Evolutionary conservation across 2,113 vertebrate genomes (phyloP), one percentile per base, ranked within the genome.

Genomic region (Arothron firmamentum): DNA sequence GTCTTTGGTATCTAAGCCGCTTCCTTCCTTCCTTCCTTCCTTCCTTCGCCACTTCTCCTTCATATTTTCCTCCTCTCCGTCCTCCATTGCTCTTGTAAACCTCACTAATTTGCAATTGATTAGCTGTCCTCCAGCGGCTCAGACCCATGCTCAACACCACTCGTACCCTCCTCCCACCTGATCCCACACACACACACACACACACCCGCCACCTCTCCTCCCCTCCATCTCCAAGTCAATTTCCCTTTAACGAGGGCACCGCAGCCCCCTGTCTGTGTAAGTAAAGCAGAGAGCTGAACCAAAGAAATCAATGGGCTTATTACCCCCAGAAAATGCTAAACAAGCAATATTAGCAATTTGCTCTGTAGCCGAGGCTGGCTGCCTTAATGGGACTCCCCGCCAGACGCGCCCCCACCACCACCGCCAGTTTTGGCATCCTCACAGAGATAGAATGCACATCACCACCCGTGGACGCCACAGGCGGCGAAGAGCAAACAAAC

Each of bases 321-420:
- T 96, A 94, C 94, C 94, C 93, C 92, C 90, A 93, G 93, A 97
- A 97, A 96, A 96, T 94, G 94, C 94, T 97, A 95, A 96, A 96
- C 94, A 95, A 97, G 94, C 95, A 95, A 92, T 95, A 96, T 95
- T 94, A 94, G 93, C 91, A 92, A 92, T 93, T 92, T 91, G 87
- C 93, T 93, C 92, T 92, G 93, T 93, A 92, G 90, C 90, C 78
- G 90, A 92, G 91, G 90, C 51, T 48, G 23, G 70, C 64, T 66
- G 70, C 70, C 68, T 80, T 85, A 85, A 85, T 74, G 78, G 55
- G 42, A 18, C 8, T 16, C 11, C 4, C 25, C 18, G 6, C 9
- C 3, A 12, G 56, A 62, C 56, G 67, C 38, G 43, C 48, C 62
- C 16, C 28, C 55, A 42, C 41, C 25, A 3, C 28, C 68, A 14